These are phyloP conservation scores for Caenorhabditis tropicalis DNA, from an alignment of 1,140 invertebrate species.

Conservation along the genomic window DNA sequence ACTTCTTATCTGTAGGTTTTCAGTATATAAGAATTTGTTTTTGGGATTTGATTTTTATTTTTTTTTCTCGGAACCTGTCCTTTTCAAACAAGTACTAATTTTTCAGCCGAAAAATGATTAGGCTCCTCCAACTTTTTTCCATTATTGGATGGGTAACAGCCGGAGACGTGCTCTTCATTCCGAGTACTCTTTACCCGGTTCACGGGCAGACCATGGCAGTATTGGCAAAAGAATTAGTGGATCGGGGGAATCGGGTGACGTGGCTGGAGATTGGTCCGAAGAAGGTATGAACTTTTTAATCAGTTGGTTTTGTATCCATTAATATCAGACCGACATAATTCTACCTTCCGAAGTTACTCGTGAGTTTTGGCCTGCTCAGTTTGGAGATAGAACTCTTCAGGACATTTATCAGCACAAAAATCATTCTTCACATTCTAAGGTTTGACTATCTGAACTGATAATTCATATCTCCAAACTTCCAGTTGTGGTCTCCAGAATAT, in stretches of 20 bases:
- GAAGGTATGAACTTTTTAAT: constrained; percentile 47
- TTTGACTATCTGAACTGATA: neutral
- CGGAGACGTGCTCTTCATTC: constrained; percentile 40
- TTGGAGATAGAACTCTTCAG: constrained; percentile 47
- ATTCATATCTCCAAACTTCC: neutral
- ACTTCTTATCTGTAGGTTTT: neutral
- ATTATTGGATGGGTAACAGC: neutral
- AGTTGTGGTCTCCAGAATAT: constrained; percentile 34
- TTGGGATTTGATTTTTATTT: neutral
- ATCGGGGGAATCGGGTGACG: constrained; percentile 65
- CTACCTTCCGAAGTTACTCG: constrained; percentile 62
- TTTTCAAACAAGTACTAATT: neutral
- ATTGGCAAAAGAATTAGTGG: constrained; percentile 65
- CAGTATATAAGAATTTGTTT: neutral
- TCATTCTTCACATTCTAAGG: constrained; percentile 54
- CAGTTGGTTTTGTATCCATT: neutral
- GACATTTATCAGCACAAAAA: constrained; percentile 63
- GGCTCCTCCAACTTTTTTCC: neutral
- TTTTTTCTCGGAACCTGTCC: neutral
- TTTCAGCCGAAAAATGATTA: neutral
- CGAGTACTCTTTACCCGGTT: constrained; percentile 54
- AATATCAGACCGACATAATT: constrained; percentile 54
- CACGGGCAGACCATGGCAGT: constrained; percentile 64
- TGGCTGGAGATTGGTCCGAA: constrained; percentile 70
- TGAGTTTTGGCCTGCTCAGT: constrained; percentile 62